These are phyloP conservation scores for Bombyx huttoni DNA, from an alignment of 2,888 invertebrate genomes.

Conservation along the genomic window DNA sequence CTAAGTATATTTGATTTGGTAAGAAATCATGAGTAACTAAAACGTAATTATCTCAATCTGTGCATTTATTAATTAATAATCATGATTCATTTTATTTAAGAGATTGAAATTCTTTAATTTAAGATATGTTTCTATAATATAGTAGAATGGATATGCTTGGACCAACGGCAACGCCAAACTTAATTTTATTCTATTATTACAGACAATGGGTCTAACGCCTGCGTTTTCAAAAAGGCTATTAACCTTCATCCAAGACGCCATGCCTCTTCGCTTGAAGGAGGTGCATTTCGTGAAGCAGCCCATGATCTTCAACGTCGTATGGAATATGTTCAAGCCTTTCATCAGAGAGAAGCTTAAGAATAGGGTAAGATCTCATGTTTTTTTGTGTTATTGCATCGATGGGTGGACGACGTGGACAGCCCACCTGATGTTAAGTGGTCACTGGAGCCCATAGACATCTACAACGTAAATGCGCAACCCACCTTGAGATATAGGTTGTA, in stretches of 20 bases:
- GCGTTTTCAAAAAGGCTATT: slow-evolving; percentile 82
- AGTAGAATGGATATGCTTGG: too few relatives aligned
- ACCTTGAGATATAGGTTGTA: too few relatives aligned
- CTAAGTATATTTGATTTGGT: too few relatives aligned
- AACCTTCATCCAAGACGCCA: slow-evolving; percentile 88
- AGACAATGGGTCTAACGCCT: slow-evolving; percentile 78
- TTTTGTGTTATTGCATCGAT: background rate
- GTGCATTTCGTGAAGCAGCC: slow-evolving; percentile 90
- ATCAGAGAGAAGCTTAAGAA: slow-evolving; percentile 83
- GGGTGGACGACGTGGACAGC: background rate
- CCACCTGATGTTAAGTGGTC: too few relatives aligned
- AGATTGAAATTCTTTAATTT: too few relatives aligned
- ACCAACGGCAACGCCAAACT: background rate
- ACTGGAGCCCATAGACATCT: too few relatives aligned
- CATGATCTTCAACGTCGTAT: slow-evolving; percentile 86
- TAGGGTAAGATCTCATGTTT: slow-evolving; percentile 70
- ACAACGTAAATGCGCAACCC: too few relatives aligned
- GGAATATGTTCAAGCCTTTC: slow-evolving; percentile 88
- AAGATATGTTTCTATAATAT: too few relatives aligned
- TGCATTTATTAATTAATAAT: too few relatives aligned
- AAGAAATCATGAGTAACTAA: too few relatives aligned
- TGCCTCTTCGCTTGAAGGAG: slow-evolving; percentile 87
- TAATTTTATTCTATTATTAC: slow-evolving; percentile 13
- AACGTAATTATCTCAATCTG: too few relatives aligned
- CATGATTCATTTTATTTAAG: too few relatives aligned